Evolutionary conservation across 2,888 invertebrate genomes (phyloP), one percentile per base, ranked within the genome.

Genomic region (Metallyticus violacea): DNA sequence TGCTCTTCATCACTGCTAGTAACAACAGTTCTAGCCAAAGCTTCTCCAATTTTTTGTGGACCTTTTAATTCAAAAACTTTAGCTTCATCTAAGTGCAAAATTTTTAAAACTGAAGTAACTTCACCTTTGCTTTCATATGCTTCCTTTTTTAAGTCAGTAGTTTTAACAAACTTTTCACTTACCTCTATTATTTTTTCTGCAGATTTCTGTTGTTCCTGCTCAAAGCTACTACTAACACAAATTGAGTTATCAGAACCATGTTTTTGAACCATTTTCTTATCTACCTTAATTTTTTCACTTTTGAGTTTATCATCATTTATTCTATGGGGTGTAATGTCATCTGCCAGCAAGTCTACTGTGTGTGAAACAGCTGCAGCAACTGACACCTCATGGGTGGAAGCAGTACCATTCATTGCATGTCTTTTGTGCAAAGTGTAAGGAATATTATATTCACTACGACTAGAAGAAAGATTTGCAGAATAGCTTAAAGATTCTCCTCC

Each of bases 331-430:
- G 81, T 86, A 30, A 77, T 77, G 30, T 81, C 81, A 77, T 86
- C 86, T 77, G 77, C 81, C 25, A 81, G 30, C 77, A 77, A 78
- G 29, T 78, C 85, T 77, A 79, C 82, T 77, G 40, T n/a, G 29
- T 84, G 85, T 77, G 30, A 77, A 79, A 87, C 87, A 4, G 86
- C 85, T n/a, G 76, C 7, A 27, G 26, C 76, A 27, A 83, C 29
- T 27, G 83, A 40, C 62, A 84, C 84, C 26, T 81, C 29, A n/a
- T 76, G 62, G 7, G 91, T 91, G 91, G 2, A 91, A 90, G 96
- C 96, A 0, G 97, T 97, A 0, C 97, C 97, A 90, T 97, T 97
- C 95, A 97, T 96, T 1, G 97, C 94, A 90, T 97, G 97, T 4
- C 97, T 93, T 90, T 97, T 97, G 90, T 97, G 97, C 84, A 97